Evolutionary conservation across 1,140 invertebrate genomes (phyloP).

Genomic region (Neodiprion virginianus): DNA sequence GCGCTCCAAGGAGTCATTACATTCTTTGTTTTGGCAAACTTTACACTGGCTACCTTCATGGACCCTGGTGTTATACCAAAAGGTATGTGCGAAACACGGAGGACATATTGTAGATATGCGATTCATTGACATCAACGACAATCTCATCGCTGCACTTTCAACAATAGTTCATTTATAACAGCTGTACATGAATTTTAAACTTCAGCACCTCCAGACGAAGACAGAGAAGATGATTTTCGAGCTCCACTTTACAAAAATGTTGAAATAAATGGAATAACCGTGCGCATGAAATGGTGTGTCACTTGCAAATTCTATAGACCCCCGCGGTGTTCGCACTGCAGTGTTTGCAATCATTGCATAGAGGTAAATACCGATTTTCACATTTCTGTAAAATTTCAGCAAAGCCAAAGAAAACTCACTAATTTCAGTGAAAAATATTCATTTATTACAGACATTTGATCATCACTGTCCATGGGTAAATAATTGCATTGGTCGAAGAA

Average conservation of each 20-base stretch:
- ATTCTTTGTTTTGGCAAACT: slow-evolving; percentile 97
- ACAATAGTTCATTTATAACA: no score
- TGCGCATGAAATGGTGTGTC: slow-evolving; percentile 99
- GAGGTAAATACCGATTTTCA: slow-evolving; percentile 72
- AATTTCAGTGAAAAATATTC: slow-evolving; percentile 4
- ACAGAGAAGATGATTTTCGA: slow-evolving; percentile 95
- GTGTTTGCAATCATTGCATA: slow-evolving; percentile 98
- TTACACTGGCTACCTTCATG: slow-evolving; percentile 98
- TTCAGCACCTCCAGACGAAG: slow-evolving; percentile 93
- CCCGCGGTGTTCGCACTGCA: slow-evolving; percentile 98
- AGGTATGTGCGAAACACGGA: slow-evolving; percentile 70
- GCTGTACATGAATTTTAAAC: slow-evolving; percentile 30
- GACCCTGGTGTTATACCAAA: slow-evolving; percentile 99
- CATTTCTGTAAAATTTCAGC: slow-evolving; percentile 14
- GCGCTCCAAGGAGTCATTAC: slow-evolving; percentile 93
- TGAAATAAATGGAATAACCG: slow-evolving; percentile 97
- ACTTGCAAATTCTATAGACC: slow-evolving; percentile 99
- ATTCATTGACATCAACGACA: background rate
- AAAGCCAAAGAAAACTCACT: slow-evolving; percentile 5
- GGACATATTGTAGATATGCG: slow-evolving; percentile 18
- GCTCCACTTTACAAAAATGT: slow-evolving; percentile 98
- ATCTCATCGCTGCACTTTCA: no score
- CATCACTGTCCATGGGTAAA: slow-evolving; percentile 99
- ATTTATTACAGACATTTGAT: slow-evolving; percentile 91
- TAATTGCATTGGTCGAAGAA: slow-evolving; percentile 98